Evolutionary conservation across 1,140 invertebrate genomes (phyloP), one percentile per base, ranked within the genome.

Genomic region (Whitmania pigra): DNA sequence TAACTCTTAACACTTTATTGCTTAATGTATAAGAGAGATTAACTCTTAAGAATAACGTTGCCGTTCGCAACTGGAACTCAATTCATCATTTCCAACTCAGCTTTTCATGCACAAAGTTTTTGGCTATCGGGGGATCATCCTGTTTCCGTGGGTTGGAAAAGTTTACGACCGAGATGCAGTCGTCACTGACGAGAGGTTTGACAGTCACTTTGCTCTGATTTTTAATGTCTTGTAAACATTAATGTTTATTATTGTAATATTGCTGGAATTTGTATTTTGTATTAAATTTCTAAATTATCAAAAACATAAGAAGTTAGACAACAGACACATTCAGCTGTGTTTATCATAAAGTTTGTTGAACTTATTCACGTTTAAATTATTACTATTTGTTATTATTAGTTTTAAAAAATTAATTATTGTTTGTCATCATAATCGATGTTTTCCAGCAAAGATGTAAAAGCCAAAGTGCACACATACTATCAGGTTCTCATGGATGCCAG

Each of bases 401-500:
- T n/a, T n/a, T n/a, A n/a, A n/a, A n/a, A n/a, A n/a, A n/a, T n/a
- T n/a, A n/a, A 57, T n/a, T 57, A n/a, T 57, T 57, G 54, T 57
- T 22, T 4, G 29, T 15, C 2, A n/a, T n/a, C 15, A 17, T 63
- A 63, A 63, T 63, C 22, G 22, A 63, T 63, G 1, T 25, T 25
- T 4, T 63, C 18, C 20, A 63, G 57, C 29, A 73, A 68, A 54
- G 92, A 94, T 85, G 90, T 94, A 0, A 91, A 92, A 83, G 90
- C 91, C 60, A 86, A 87, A 78, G 90, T 90, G 20, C 92, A 94
- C 77, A 91, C 90, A n/a, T 97, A 94, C 81, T 97, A 97, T 82
- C 93, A 97, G 86, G 93, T 95, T 25, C 85, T 97, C 9, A 96
- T 97, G 78, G 94, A 97, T 83, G 90, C 92, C 71, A 86, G 94